Evolutionary conservation across 2,113 vertebrate species (phyloP).

Genomic region (Cinclus cinclus): DNA sequence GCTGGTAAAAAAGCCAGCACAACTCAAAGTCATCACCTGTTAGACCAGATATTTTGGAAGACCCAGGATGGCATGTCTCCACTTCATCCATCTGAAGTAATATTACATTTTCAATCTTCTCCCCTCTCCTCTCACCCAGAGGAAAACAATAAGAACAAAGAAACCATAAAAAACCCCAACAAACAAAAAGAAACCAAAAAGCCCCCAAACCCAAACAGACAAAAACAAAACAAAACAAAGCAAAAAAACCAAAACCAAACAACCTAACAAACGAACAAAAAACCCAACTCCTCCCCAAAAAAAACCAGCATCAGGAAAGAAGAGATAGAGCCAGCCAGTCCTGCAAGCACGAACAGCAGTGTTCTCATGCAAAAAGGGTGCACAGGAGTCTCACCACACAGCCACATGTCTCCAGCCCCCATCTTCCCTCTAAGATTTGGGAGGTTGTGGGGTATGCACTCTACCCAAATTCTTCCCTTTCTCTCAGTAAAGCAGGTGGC

Average conservation of each 20-base stretch:
- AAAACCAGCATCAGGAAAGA: not conserved
- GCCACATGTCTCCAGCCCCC: not conserved
- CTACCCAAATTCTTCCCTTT: constrained; percentile 18
- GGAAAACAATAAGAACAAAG: not conserved
- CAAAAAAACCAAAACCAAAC: no score
- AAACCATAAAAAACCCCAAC: not conserved
- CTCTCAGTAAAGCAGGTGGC: not conserved
- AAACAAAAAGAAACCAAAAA: not conserved
- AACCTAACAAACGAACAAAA: no score
- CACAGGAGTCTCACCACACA: not conserved
- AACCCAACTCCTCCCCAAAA: no score
- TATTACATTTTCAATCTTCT: not conserved
- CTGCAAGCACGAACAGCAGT: not conserved
- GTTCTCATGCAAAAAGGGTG: not conserved
- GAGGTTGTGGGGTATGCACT: not conserved
- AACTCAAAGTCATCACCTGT: not conserved
- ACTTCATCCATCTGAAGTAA: not conserved
- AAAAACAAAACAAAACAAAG: no score
- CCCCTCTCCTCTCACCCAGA: not conserved
- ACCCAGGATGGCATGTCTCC: not conserved
- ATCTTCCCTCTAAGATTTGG: not conserved
- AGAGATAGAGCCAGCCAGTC: not conserved
- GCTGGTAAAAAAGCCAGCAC: not conserved
- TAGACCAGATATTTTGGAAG: not conserved
- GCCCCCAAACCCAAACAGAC: not conserved